A percentile compares a stretch with the other conserved stretches of the same genome.
Evolutionary conservation across 1,140 invertebrate species (phyloP).

Genomic region (Danaus plexippus): DNA sequence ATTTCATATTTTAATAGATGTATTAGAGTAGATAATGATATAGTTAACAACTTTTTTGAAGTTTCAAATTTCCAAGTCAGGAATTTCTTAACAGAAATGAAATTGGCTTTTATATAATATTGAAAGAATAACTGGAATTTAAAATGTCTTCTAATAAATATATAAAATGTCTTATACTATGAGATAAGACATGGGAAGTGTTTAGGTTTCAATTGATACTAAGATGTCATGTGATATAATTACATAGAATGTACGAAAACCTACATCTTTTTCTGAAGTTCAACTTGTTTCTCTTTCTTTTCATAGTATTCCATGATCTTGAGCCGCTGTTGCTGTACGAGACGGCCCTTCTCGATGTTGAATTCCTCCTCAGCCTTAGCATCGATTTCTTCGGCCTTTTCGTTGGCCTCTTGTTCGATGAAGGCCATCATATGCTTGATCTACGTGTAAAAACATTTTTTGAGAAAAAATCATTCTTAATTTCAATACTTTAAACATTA

Average conservation of each 20-base stretch:
- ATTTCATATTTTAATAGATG: no score
- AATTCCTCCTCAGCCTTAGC: conserved; percentile 99
- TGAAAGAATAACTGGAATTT: no score
- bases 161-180: no score
- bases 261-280: conserved; percentile 99
- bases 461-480: background rate
- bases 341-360: conserved; percentile 98
- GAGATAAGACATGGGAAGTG: no score
- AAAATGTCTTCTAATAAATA: no score
- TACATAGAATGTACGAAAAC: conserved; percentile 27
- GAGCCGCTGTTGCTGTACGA: conserved; percentile 97
- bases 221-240: conserved; percentile 1
- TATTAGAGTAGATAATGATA: no score
- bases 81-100: no score
- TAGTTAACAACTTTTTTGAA: no score
- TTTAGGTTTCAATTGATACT: no score
- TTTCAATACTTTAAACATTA: no score
- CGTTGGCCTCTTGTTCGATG: conserved; percentile 99
- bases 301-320: conserved; percentile 99
- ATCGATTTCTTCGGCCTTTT: conserved; percentile 99
- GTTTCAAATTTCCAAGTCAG: no score
- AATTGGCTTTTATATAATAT: no score
- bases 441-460: conserved; percentile 70
- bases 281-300: conserved; percentile 99
- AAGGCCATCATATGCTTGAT: conserved; percentile 99